Evolutionary conservation across 2,888 invertebrate genomes (phyloP), one percentile per base, ranked within the genome.

Genomic region (Caenorhabditis sp.): DNA sequence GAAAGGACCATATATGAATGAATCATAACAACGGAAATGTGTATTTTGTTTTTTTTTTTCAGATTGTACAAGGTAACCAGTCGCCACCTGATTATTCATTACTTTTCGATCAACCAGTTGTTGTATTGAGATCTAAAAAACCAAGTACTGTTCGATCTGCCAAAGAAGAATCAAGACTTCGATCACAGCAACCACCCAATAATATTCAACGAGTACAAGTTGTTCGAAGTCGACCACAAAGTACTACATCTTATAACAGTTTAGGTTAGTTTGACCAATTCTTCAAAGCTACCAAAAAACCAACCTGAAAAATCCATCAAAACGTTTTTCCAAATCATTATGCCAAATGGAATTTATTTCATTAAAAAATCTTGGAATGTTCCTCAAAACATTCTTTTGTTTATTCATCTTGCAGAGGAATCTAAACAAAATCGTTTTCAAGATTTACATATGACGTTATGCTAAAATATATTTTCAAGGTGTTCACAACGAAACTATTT

Each of bases 161-260:
- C 23, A 81, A 81, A 64, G 81, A 81, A 66, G 81, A 81, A 61
- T 77, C 79, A 43, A 58, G 81, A 61, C 55, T 79, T 55, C 64
- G 81, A 6, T 75, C 78, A 26, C 78, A 76, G 36, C 70, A 77
- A 61, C 78, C 78, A 12, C 76, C 81, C 10, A 75, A 68, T 27
- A 78, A 69, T 27, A 68, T 72, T 24, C 74, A 78, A 24, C 63
- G 80, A 69, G 72, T 78, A 49, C 80, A 80, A 59, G 79, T 76
- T 5, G 69, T 77, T 27, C 62, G 80, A 36, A 77, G 75, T 61
- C 68, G 81, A 0, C 81, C 81, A 10, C 76, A 78, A 58, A 74
- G 74, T 57, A 81, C 81, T 5, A 66, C 76, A n/a, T 78, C 78
- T 12, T 78, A 73, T 37, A 78, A 75, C 61, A 77, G 77, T 61